Evolutionary conservation across 2,888 invertebrate species (phyloP), one percentile per base, ranked within the genome.

Genomic region (Steinernema carpocapsae): DNA sequence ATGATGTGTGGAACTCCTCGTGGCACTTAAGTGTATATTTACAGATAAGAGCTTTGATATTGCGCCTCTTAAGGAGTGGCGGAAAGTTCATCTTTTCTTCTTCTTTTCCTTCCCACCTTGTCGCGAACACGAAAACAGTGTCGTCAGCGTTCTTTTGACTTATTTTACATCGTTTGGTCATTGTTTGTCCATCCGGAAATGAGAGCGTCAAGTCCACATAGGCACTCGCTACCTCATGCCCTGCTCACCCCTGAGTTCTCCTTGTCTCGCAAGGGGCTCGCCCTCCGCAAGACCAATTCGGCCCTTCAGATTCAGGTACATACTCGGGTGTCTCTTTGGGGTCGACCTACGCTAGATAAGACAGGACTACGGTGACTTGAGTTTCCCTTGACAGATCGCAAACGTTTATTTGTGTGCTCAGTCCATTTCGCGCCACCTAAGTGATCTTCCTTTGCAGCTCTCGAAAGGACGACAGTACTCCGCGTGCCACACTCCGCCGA

Each of bases 1-100:
- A 32, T n/a, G 64, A 26, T 64, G 64, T 64, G 17, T 64, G 32
- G n/a, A 64, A 64, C 64, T 64, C 64, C 17, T 19, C 56, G 22
- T 56, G 22, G 56, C 48, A 56, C 26, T 32, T 17, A 29, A 29
- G 64, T 37, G 37, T 17, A 29, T 64, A 64, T 64, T 64, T 64
- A 32, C 64, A 64, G 64, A 64, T 64, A 64, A 64, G 64, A 32
- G 64, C 64, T 32, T 64, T 64, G 64, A 64, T 64, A 64, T 64
- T 64, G 64, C 37, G 64, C 29, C 64, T 64, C 32, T 37, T 37
- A 26, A 2, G 24, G 52, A 52, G 12, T 22, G 37, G 24, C 64
- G 17, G 32, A 64, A 64, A 64, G 64, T 26, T 64, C 64, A 14
- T 64, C 32, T 17, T 64, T 64, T 29, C 24, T 52, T 48, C 48